Conservation (phyloP, 1,140 invertebrate species). For the Mycetomoellerius zeteki region DNA sequence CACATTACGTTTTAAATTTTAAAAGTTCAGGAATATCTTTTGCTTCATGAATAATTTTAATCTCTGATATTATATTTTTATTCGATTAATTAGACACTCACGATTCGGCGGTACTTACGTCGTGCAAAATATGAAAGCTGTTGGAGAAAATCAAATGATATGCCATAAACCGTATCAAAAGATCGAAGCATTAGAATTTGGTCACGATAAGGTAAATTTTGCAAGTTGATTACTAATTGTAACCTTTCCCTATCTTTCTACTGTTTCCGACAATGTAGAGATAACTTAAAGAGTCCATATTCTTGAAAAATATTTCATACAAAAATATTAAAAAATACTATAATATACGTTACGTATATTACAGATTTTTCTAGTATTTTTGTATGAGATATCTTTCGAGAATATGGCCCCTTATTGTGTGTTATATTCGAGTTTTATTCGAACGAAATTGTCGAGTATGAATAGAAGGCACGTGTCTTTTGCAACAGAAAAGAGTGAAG, state of each 20-base stretch:
- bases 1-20: background rate
- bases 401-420: background rate
- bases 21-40: background rate
- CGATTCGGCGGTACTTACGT: conserved; percentile 97
- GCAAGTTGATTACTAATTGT: background rate
- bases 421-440: background rate
- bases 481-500: conserved; percentile 89
- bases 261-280: background rate
- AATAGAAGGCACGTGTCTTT: conserved; percentile 53
- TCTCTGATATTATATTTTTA: background rate
- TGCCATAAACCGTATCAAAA: conserved; percentile 94
- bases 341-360: too few species aligned
- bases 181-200: conserved; percentile 92
- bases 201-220: conserved; percentile 89
- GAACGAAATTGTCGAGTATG: background rate
- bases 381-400: too few species aligned
- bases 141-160: conserved; percentile 95
- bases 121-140: conserved; percentile 97
- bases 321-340: too few species aligned
- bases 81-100: conserved; percentile 90
- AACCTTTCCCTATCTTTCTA: background rate
- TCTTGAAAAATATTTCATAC: too few species aligned
- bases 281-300: background rate
- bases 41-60: background rate
- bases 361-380: too few species aligned